Percentiles rank a stretch among this genome's conserved stretches.
These are phyloP conservation scores for Labeo calbasu DNA, from an alignment of 2,797 vertebrate genomes.

Conservation along the genomic window DNA sequence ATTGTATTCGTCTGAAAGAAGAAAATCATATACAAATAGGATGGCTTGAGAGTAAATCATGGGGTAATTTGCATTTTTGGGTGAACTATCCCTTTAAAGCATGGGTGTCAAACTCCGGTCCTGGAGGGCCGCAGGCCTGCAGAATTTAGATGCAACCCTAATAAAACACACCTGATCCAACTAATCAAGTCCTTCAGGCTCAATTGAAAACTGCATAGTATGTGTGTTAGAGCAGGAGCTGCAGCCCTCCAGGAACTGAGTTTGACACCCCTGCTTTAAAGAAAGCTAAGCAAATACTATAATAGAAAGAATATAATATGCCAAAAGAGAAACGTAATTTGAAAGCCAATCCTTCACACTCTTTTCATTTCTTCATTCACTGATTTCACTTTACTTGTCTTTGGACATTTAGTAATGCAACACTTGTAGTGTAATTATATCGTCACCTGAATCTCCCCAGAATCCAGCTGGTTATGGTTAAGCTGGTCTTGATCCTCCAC, in stretches of 20 bases:
- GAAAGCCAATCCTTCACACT: conserved; percentile 5
- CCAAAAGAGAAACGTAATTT: background rate
- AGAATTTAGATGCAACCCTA: no score
- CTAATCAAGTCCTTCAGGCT: no score
- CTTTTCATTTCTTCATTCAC: background rate
- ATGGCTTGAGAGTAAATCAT: no score
- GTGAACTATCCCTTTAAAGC: background rate
- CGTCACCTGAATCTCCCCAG: conserved; percentile 31
- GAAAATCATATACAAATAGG: no score
- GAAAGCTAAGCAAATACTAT: background rate
- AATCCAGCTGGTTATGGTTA: conserved; percentile 26
- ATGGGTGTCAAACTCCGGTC: no score
- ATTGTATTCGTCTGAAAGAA: no score
- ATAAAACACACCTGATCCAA: no score
- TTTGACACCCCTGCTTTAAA: background rate
- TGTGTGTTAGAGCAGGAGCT: no score
- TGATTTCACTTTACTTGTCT: background rate
- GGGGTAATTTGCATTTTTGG: no score
- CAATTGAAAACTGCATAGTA: no score
- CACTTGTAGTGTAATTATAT: conserved; percentile 10
- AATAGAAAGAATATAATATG: conserved; percentile 1
- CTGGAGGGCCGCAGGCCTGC: no score
- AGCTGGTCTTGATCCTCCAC: conserved; percentile 28
- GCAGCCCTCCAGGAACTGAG: no score
- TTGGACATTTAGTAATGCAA: conserved; percentile 14